Conservation (phyloP, 2,113 vertebrate species). For the Nettapus auritus region DNA sequence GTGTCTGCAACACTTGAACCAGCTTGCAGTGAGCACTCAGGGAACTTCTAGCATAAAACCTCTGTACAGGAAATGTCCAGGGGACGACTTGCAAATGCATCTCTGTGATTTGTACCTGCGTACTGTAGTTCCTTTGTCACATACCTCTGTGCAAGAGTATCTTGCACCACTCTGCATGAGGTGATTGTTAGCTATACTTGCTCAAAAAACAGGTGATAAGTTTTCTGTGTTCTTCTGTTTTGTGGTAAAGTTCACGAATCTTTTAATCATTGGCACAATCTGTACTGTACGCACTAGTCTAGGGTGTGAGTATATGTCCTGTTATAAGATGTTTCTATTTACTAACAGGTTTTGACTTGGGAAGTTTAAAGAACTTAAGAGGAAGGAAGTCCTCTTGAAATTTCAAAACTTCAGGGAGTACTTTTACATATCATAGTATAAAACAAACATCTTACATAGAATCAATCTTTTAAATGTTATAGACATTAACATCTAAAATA, state of each 20-base stretch:
- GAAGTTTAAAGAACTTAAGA: background rate
- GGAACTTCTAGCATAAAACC: fast-evolving
- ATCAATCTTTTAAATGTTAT: too few relatives aligned
- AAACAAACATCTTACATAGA: background rate
- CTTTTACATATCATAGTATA: background rate
- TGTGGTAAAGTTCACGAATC: background rate
- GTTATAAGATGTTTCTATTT: background rate
- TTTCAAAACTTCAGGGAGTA: background rate
- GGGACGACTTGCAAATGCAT: background rate
- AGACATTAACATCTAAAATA: too few relatives aligned
- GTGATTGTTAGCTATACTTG: background rate
- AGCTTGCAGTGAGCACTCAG: too few relatives aligned
- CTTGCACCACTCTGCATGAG: background rate
- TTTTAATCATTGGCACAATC: background rate
- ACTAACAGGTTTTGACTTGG: background rate
- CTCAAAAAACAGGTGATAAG: background rate
- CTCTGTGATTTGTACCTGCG: background rate
- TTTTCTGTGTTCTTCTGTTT: background rate
- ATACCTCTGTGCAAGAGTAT: fast-evolving
- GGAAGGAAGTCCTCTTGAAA: background rate
- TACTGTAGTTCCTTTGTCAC: background rate
- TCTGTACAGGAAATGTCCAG: too few relatives aligned
- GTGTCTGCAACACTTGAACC: background rate
- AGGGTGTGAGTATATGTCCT: background rate
- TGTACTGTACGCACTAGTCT: background rate